Evolutionary conservation across 1,140 invertebrate genomes (phyloP).

Genomic region (Sitodiplosis mosellana): DNA sequence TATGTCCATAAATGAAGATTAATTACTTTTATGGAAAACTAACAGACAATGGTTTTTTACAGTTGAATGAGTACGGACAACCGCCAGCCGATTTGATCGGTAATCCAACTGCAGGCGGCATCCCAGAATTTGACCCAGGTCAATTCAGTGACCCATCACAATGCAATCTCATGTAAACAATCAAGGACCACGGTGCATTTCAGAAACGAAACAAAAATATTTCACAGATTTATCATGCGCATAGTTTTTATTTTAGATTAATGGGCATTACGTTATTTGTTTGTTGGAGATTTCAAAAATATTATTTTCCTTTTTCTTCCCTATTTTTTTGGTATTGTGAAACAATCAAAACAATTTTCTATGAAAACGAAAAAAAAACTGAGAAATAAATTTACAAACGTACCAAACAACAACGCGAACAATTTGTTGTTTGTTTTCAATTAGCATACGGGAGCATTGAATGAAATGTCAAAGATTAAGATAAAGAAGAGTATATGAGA

Average conservation of each 20-base stretch:
- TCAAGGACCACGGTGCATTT: slow-evolving; percentile 3
- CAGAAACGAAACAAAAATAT: not conserved
- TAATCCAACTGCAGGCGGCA: slow-evolving; percentile 25
- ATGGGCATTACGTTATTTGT: not conserved
- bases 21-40: not conserved
- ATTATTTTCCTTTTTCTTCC: not conserved
- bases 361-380: too few species aligned
- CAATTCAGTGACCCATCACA: slow-evolving; percentile 2
- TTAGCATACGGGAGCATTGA: too few species aligned
- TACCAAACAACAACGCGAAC: too few species aligned
- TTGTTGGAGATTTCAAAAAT: not conserved
- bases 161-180: slow-evolving; percentile 4
- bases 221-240: slow-evolving; percentile 1
- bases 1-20: slow-evolving; percentile 22
- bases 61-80: slow-evolving; percentile 71
- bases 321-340: not conserved
- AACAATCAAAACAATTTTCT: not conserved
- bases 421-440: too few species aligned
- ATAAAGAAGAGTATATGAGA: too few species aligned
- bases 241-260: slow-evolving; percentile 1
- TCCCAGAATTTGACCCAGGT: slow-evolving; percentile 14
- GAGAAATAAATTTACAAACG: too few species aligned
- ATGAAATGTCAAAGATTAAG: too few species aligned
- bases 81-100: slow-evolving; percentile 71
- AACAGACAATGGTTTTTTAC: slow-evolving; percentile 9